A percentile compares a stretch with the other conserved stretches of the same genome.
Evolutionary conservation across 1,140 invertebrate species (phyloP).

Genomic region (Drosophila dunni): DNA sequence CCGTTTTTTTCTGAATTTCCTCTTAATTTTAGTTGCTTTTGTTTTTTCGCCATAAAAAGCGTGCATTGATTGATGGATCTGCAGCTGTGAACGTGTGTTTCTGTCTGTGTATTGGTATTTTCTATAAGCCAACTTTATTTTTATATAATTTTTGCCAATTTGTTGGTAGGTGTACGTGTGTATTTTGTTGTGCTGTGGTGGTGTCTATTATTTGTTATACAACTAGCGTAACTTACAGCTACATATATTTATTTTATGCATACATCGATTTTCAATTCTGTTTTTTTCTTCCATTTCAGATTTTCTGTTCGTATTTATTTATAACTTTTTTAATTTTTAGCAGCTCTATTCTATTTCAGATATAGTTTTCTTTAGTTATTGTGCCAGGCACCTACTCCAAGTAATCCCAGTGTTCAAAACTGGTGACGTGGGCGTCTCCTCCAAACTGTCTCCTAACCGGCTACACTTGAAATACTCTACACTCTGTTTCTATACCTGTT

Average conservation of each 20-base stretch:
- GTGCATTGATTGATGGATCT: conserved; percentile 51
- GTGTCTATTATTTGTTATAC: conserved; percentile 48
- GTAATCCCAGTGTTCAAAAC: neutral
- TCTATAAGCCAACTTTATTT: conserved; percentile 4
- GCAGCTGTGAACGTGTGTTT: conserved; percentile 22
- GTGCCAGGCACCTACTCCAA: conserved; percentile 70
- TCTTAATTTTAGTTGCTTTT: conserved; percentile 20
- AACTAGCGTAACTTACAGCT: conserved; percentile 45
- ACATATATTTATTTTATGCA: conserved; percentile 35
- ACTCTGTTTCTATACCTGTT: conserved; percentile 8
- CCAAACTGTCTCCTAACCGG: conserved; percentile 21
- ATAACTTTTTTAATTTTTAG: conserved; percentile 24
- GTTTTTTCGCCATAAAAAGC: conserved; percentile 38
- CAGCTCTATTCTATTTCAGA: conserved; percentile 35
- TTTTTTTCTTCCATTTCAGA: neutral
- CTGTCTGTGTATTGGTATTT: conserved; percentile 20
- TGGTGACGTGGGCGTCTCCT: conserved; percentile 23
- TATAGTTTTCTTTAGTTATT: conserved; percentile 62
- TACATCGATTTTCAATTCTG: neutral
- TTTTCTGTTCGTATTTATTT: conserved; percentile 20
- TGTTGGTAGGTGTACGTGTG: conserved; percentile 20
- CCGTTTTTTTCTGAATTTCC: no score
- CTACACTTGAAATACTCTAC: conserved; percentile 34
- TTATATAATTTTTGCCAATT: conserved; percentile 3
- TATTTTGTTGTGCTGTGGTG: conserved; percentile 5